phyloP scores from a whole-genome alignment of 2,888 invertebrate species.

The Harpalus rubripes region DNA sequence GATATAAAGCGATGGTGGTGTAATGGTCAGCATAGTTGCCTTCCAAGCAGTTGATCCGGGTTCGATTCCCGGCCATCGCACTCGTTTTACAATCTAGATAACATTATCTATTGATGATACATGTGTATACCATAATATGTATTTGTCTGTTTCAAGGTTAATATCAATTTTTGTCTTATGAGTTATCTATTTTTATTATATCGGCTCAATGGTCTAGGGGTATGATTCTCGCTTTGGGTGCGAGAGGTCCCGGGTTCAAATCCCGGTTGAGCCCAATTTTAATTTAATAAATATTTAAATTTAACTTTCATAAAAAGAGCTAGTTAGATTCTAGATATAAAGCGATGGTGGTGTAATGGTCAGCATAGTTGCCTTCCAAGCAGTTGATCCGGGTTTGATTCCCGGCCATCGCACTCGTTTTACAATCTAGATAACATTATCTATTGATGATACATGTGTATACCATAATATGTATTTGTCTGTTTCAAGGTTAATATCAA shows the following conservation, averaged over 20 bases:
- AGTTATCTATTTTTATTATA: too few relatives aligned
- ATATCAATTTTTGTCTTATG: too few relatives aligned
- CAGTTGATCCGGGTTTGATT: constrained; percentile 78
- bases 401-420: constrained; percentile 76
- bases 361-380: constrained; percentile 78
- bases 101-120: too few relatives aligned
- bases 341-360: constrained; percentile 78
- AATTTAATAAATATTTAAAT: not conserved
- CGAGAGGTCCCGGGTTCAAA: constrained; percentile 79
- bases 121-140: too few relatives aligned
- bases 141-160: too few relatives aligned
- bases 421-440: not conserved
- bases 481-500: too few relatives aligned
- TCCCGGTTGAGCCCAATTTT: constrained; percentile 76
- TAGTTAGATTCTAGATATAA: not conserved
- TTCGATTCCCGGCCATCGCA: constrained; percentile 79
- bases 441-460: too few relatives aligned
- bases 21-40: constrained; percentile 78
- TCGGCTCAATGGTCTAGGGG: constrained; percentile 70
- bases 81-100: constrained; percentile 5
- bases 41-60: constrained; percentile 78
- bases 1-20: constrained; percentile 74
- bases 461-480: too few relatives aligned
- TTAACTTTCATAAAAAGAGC: too few relatives aligned
- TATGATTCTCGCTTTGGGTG: constrained; percentile 79